Evolutionary conservation across 2,113 vertebrate genomes (phyloP).

Genomic region (Myotis brandtii): DNA sequence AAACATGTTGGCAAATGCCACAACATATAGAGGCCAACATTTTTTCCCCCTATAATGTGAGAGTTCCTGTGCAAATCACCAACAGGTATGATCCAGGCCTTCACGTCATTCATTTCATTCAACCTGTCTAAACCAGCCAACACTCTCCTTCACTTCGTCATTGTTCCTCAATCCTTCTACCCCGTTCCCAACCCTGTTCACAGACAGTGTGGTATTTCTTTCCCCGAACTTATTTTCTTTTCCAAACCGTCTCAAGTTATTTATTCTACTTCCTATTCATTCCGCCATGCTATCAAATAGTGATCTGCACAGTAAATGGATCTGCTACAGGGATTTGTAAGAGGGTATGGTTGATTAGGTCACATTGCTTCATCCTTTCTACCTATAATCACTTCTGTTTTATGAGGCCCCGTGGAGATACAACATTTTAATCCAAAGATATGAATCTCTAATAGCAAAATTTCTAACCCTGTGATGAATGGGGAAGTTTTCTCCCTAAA

Average conservation of each 20-base stretch:
- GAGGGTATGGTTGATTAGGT: not conserved
- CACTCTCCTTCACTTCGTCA: not conserved
- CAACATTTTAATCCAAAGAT: not conserved
- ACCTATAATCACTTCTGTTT: not conserved
- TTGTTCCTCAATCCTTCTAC: not conserved
- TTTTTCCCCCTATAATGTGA: not conserved
- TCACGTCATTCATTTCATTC: not conserved
- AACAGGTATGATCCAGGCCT: not conserved
- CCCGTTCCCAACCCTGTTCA: rapidly evolving
- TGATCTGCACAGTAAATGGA: not conserved
- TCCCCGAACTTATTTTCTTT: not conserved
- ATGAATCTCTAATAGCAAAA: not conserved
- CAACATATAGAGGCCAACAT: not conserved
- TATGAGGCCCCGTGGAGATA: not conserved
- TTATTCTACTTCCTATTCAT: not conserved
- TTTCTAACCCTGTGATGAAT: not conserved
- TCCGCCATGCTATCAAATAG: not conserved
- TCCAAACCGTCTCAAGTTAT: not conserved
- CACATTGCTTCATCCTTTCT: not conserved
- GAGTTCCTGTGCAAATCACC: not conserved
- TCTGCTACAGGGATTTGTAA: not conserved
- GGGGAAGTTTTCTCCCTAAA: not conserved
- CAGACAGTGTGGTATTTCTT: not conserved
- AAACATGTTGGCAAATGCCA: not conserved
- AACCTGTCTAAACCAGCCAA: not conserved